Percentiles rank a stretch among this genome's conserved stretches.
phyloP scores from a whole-genome alignment of 2,797 vertebrate species.

The Urophycis tenuis region DNA sequence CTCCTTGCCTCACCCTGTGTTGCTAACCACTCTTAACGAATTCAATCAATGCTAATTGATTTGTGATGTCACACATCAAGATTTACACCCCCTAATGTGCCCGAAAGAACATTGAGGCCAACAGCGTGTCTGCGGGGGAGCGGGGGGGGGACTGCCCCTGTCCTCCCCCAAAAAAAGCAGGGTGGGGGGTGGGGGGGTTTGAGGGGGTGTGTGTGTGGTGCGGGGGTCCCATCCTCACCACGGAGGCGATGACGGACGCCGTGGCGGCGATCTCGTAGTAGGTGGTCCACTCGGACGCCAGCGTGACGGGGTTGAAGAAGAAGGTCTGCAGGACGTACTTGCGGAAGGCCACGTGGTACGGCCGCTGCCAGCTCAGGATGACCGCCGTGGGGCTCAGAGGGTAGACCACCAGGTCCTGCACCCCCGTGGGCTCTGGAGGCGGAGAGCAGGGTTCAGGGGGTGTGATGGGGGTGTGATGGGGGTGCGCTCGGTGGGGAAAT shows the following conservation, averaged over 20 bases:
- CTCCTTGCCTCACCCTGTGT: background rate
- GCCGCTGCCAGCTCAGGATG: conserved; percentile 89
- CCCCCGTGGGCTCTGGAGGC: conserved; percentile 82
- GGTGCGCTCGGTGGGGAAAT: too few relatives aligned
- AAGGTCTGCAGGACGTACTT: conserved; percentile 94
- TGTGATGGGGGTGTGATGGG: background rate
- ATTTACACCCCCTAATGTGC: background rate
- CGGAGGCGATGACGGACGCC: conserved; percentile 81
- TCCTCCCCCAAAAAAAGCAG: too few relatives aligned
- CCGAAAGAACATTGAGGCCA: background rate
- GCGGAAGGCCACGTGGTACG: conserved; percentile 84
- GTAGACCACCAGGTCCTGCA: conserved; percentile 82
- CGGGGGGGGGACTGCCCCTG: too few relatives aligned
- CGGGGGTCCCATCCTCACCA: conserved; percentile 70
- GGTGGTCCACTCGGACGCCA: conserved; percentile 91
- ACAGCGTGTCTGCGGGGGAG: too few relatives aligned
- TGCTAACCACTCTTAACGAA: background rate
- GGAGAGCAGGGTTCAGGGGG: background rate
- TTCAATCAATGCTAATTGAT: background rate
- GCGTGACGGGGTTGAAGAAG: conserved; percentile 89
- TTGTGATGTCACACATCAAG: background rate
- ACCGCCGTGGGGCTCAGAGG: conserved; percentile 83
- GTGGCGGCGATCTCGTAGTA: conserved; percentile 95
- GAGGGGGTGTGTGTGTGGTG: too few relatives aligned
- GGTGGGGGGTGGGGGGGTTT: too few relatives aligned